These are phyloP conservation scores for Drosophila dives DNA, from an alignment of 2,888 invertebrate genomes.

Conservation along the genomic window DNA sequence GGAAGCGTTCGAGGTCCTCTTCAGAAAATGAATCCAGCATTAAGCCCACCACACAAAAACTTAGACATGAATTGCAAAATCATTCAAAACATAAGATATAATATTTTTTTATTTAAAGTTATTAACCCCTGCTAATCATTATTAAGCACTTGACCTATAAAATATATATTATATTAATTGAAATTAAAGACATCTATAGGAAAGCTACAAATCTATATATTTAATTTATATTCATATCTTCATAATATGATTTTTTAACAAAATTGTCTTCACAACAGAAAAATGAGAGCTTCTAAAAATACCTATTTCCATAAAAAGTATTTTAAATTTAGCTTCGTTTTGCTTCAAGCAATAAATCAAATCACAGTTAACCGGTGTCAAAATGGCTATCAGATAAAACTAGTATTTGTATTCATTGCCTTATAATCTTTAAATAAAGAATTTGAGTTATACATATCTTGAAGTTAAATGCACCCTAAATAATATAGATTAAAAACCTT, in stretches of 20 bases:
- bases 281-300: no score
- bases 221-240: background rate
- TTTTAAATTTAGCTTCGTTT: background rate
- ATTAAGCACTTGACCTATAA: background rate
- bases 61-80: constrained; percentile 11
- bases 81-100: constrained; percentile 8
- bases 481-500: constrained; percentile 2
- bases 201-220: background rate
- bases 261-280: no score
- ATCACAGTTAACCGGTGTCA: background rate
- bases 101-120: background rate
- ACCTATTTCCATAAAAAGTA: background rate
- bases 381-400: background rate
- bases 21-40: constrained; percentile 19
- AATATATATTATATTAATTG: background rate
- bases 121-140: no score
- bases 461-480: background rate
- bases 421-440: constrained; percentile 1
- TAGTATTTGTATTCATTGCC: background rate
- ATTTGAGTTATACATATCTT: background rate
- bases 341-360: background rate
- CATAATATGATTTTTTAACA: background rate
- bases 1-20: constrained; percentile 28
- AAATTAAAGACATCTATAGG: background rate
- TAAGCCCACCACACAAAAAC: constrained; percentile 9